phyloP scores from a whole-genome alignment of 2,113 vertebrate genomes.

The Mormyrus lacerda region DNA sequence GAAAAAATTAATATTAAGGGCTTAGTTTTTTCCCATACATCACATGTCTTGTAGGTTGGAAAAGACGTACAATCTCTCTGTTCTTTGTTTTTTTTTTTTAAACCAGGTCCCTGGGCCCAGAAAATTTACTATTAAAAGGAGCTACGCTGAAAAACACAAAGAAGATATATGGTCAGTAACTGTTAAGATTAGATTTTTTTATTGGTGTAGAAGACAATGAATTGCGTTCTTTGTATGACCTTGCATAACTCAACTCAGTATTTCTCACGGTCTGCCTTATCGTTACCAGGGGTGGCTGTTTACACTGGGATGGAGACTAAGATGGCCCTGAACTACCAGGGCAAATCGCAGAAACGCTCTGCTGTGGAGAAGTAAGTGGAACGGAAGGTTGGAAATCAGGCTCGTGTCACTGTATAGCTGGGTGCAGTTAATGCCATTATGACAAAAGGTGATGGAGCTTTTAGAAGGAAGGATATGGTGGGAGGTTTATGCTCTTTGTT shows the following conservation, averaged over 20 bases:
- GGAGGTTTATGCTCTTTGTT: background rate
- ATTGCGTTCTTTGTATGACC: background rate
- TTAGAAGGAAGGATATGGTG: background rate
- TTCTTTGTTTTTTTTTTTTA: conserved; percentile 8
- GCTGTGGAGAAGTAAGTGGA: conserved; percentile 89
- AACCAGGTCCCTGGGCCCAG: conserved; percentile 87
- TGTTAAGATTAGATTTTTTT: background rate
- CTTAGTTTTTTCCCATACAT: background rate
- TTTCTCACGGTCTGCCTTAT: background rate
- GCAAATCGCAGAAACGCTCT: conserved; percentile 96
- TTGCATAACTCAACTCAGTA: background rate
- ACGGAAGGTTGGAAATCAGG: background rate
- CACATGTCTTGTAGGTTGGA: background rate
- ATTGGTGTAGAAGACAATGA: background rate
- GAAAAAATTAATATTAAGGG: background rate
- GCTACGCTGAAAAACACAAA: conserved; percentile 92
- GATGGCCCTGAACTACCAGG: conserved; percentile 99
- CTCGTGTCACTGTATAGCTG: background rate
- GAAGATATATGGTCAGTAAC: conserved; percentile 76
- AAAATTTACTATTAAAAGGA: conserved; percentile 93
- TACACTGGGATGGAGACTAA: conserved; percentile 99
- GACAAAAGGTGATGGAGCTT: background rate
- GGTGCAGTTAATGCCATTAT: background rate
- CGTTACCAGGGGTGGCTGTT: conserved; percentile 78
- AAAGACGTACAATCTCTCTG: background rate